These are phyloP conservation scores for Alces alces DNA, from an alignment of 2,113 vertebrate genomes.

Conservation along the genomic window DNA sequence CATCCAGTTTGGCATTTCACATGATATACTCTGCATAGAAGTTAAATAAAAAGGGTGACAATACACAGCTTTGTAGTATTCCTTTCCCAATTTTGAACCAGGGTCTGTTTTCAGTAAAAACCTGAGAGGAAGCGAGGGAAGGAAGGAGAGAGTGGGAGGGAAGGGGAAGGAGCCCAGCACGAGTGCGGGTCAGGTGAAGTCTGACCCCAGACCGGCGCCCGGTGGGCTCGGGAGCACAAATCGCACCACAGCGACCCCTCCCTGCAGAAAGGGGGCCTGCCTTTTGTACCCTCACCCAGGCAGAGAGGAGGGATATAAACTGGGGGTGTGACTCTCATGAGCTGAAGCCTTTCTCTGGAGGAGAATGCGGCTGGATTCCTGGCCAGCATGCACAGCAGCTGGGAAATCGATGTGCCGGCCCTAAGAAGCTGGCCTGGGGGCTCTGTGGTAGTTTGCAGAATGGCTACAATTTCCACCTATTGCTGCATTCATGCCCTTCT, in stretches of 20 bases:
- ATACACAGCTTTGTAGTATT: not conserved
- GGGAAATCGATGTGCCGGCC: rapidly evolving
- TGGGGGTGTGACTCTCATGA: not conserved
- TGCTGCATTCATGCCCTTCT: rapidly evolving
- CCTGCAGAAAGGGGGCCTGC: not conserved
- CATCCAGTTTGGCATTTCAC: not conserved
- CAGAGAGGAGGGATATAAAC: not conserved
- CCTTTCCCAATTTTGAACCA: not conserved
- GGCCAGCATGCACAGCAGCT: not conserved
- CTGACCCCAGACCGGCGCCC: not conserved
- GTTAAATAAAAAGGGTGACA: not conserved
- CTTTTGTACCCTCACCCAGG: not conserved
- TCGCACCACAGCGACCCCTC: not conserved
- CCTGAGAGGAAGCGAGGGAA: not conserved
- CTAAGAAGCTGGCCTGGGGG: rapidly evolving
- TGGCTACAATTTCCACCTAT: rapidly evolving
- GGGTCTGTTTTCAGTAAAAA: too few relatives aligned
- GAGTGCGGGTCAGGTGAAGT: not conserved
- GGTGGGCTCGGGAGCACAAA: not conserved
- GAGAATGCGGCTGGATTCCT: not conserved
- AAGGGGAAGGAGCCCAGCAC: not conserved
- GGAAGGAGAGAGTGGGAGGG: not conserved
- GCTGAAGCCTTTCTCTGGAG: rapidly evolving
- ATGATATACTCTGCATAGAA: not conserved
- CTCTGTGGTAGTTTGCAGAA: not conserved